Evolutionary conservation across 2,113 vertebrate species (phyloP).

Genomic region (Syrrhaptes paradoxus): DNA sequence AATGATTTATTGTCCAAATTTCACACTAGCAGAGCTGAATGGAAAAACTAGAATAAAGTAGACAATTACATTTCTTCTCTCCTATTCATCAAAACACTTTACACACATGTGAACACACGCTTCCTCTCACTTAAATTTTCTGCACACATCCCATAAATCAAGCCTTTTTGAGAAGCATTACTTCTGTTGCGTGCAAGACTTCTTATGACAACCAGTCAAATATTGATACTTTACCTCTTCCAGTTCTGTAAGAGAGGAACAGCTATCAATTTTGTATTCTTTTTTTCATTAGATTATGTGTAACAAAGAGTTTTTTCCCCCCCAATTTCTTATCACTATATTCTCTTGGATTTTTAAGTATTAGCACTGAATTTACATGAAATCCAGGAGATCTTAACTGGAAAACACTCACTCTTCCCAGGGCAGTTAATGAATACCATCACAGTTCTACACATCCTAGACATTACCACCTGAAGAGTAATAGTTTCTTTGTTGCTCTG

Average conservation of each 20-base stretch:
- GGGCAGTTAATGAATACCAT: neutral
- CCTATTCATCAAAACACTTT: neutral
- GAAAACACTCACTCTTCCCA: neutral
- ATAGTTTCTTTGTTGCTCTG: neutral
- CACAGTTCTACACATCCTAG: neutral
- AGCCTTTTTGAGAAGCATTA: neutral
- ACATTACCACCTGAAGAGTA: neutral
- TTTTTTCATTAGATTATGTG: no score
- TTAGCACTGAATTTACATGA: neutral
- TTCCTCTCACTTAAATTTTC: neutral
- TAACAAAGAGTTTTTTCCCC: rapidly evolving
- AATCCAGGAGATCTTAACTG: neutral
- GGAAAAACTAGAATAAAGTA: neutral
- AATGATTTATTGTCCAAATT: slow-evolving; percentile 42
- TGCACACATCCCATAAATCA: neutral
- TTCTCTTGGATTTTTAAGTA: neutral
- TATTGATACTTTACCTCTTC: neutral
- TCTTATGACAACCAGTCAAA: neutral
- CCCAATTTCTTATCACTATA: neutral
- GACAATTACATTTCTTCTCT: neutral
- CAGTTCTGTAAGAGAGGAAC: neutral
- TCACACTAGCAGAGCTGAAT: neutral
- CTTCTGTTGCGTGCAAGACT: neutral
- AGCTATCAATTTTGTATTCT: neutral
- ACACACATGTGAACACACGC: neutral